These are phyloP conservation scores for Australoheros scitulus DNA, from an alignment of 2,113 vertebrate species.

Conservation along the genomic window DNA sequence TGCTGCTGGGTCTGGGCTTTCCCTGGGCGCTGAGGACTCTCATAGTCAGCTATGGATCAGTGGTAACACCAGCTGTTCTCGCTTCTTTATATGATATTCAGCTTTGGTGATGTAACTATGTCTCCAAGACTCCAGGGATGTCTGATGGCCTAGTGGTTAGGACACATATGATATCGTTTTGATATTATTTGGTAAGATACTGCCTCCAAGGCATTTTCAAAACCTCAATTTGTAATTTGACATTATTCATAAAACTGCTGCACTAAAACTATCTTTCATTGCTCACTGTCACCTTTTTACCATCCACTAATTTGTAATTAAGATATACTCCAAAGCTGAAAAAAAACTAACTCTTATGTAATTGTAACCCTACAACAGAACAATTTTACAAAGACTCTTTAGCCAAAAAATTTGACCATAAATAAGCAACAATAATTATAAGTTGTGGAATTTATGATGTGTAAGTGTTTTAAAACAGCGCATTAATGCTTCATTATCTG, in stretches of 20 bases:
- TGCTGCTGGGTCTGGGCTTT: conserved; percentile 83
- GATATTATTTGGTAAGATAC: not conserved
- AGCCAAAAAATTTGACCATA: not conserved
- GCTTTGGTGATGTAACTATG: too few relatives aligned
- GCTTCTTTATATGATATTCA: not conserved
- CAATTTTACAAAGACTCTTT: not conserved
- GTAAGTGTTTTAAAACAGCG: not conserved
- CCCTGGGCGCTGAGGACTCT: conserved; percentile 84
- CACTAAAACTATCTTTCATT: not conserved
- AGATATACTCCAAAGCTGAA: not conserved
- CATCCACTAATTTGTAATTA: not conserved
- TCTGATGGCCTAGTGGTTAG: not conserved
- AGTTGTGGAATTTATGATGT: too few relatives aligned
- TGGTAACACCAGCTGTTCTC: conserved; percentile 56
- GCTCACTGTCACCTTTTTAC: not conserved
- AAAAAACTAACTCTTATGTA: not conserved
- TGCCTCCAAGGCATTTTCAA: not conserved
- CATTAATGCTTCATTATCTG: not conserved
- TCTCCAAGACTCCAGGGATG: not conserved
- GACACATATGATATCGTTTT: not conserved
- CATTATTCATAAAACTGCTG: not conserved
- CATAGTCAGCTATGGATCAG: conserved; percentile 81
- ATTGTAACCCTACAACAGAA: too few relatives aligned
- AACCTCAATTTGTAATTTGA: not conserved
- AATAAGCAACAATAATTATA: not conserved